Base-by-base conservation (phyloP, 1,140 invertebrate genomes). In the Odontomachus brunneus region DNA sequence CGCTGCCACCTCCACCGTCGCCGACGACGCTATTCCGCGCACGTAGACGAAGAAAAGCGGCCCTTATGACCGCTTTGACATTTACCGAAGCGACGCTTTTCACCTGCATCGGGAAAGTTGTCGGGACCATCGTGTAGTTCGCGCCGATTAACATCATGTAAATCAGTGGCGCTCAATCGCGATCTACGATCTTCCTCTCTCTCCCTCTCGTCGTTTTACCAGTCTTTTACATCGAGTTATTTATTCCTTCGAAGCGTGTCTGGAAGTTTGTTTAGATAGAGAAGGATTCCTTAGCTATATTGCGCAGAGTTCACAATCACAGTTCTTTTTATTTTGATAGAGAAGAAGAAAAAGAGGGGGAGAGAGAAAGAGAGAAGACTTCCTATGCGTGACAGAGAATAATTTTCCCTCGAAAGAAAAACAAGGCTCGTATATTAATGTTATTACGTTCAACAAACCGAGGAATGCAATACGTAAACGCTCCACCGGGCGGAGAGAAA, bases 21-120 rank as follows among this genome's bases (percentile, higher is more conserved):
- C 38, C 9, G 38, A 22, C 69, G 69, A 66, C 82, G 48, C 55
- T 87, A 85, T 88, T 88, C 86, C 72, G 44, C 57, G 51, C 83
- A 82, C 86, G 86, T 88, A 84, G 48, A n/a, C 55, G 59, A 63
- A 59, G 67, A 38, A 66, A 81, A 84, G 49, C 62, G 55, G 24
- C 26, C 49, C 73, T 87, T 60, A 57, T 84, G 48, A 82, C 60
- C 24, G 24, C 55, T 67, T 63, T 53, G 73, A 78, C 65, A 87
- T 84, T 82, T 69, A 82, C 17, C 75, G 5, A 29, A 53, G 22
- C 49, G 11, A 0, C 17, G 66, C 12, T 51, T 33, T 59, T 51
- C 57, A 65, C 24, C 49, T 33, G 51, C 24, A 48, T 19, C 29
- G 33, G 62, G 49, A 83, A 83, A 67, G 26, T 49, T 49, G 48